Conservation (phyloP, 2,797 vertebrate species). For the Melanotaenia parkinsoni region DNA sequence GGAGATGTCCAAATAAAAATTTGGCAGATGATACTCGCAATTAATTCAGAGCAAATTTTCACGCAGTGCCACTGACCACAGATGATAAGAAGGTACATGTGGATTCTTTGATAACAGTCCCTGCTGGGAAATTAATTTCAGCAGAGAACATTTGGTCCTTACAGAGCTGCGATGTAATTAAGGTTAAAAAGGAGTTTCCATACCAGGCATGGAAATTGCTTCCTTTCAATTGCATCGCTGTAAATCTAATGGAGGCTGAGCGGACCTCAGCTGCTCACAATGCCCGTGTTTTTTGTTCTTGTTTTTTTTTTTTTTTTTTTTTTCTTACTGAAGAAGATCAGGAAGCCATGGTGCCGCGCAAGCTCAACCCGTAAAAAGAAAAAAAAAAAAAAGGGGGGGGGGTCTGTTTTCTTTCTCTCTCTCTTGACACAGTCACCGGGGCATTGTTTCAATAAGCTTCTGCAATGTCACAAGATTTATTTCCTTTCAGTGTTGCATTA, state of each 20-base stretch:
- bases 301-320: neutral
- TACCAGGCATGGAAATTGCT: conserved; percentile 48
- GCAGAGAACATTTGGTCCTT: conserved; percentile 58
- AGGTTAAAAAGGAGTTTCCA: conserved; percentile 68
- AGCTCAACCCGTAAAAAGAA: conserved; percentile 20
- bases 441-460: no score
- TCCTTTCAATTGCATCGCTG: conserved; percentile 60
- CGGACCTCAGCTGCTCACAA: conserved; percentile 8
- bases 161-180: conserved; percentile 63
- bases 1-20: conserved; percentile 65
- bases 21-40: conserved; percentile 54
- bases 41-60: conserved; percentile 61
- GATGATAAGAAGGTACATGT: conserved; percentile 62
- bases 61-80: conserved; percentile 48
- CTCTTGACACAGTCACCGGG: no score
- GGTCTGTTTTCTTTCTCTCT: neutral
- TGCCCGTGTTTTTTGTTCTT: neutral
- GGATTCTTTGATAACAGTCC: conserved; percentile 65
- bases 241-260: conserved; percentile 31
- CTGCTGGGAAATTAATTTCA: conserved; percentile 71
- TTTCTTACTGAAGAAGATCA: conserved; percentile 17
- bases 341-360: neutral
- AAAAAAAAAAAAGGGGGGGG: conserved; percentile 10
- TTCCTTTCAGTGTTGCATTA: no score
- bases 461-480: no score